Evolutionary conservation across 2,888 invertebrate species (phyloP).

Genomic region (Synergus laeviventris): DNA sequence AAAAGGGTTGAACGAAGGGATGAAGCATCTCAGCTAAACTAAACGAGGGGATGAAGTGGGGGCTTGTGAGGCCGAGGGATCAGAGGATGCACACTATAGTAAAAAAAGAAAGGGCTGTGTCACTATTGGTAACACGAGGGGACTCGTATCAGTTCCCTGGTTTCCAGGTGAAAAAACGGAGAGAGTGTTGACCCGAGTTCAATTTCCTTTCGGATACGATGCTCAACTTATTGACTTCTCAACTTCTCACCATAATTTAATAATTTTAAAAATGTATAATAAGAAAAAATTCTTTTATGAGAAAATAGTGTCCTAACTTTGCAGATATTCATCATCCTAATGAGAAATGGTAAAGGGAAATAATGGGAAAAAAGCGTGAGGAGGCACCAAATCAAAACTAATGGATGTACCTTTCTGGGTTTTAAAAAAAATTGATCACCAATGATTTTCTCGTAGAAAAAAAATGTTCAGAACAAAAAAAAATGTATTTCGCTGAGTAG

Average conservation of each 20-base stretch:
- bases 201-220: slow-evolving; percentile 3
- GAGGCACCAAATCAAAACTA: too few relatives aligned
- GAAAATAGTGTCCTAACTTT: too few relatives aligned
- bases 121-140: slow-evolving; percentile 26
- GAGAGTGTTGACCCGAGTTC: slow-evolving; percentile 22
- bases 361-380: too few relatives aligned
- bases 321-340: too few relatives aligned
- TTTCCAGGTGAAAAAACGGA: slow-evolving; percentile 12
- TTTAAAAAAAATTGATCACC: too few relatives aligned
- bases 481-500: too few relatives aligned
- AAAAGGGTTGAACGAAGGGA: slow-evolving; percentile 8
- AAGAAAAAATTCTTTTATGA: too few relatives aligned
- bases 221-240: not conserved
- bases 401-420: too few relatives aligned
- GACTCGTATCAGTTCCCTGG: not conserved
- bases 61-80: slow-evolving; percentile 20
- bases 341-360: too few relatives aligned
- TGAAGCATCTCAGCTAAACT: slow-evolving; percentile 14
- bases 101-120: slow-evolving; percentile 23
- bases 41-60: slow-evolving; percentile 15
- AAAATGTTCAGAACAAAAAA: too few relatives aligned
- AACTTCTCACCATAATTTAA: not conserved
- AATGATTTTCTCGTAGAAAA: too few relatives aligned
- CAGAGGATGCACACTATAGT: slow-evolving; percentile 20
- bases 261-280: not conserved